Base-by-base conservation (phyloP, 2,113 vertebrate genomes). In the Podocnemis expansa region DNA sequence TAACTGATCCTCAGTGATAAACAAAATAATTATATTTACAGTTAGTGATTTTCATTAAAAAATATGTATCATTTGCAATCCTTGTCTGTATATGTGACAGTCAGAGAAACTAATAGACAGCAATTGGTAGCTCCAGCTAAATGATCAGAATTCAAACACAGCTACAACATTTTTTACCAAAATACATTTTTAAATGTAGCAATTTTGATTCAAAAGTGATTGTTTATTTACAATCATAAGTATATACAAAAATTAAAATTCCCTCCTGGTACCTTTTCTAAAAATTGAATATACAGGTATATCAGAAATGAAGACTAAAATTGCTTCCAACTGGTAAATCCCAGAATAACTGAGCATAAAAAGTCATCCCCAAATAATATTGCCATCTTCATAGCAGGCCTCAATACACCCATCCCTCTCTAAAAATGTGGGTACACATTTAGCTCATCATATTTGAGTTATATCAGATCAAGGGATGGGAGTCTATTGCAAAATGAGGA, bases 1-100 rank as follows among this genome's bases (percentile, higher is more conserved):
- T 34, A 76, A 24, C 52, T 91, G 0, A n/a, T 75, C 54, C 51
- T 67, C 52, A 54, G 21, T 87, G 88, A 85, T 88, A 51, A 86
- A 51, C 5, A 86, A 88, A 91, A 80, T 83, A 78, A 88, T 67
- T 82, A 1, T 70, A 34, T 51, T 86, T 85, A 84, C 70, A 82
- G 6, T n/a, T 38, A 86, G 75, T 93, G 49, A 88, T 88, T 45
- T 58, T 56, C 27, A 31, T 7, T 70, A 82, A 78, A 88, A n/a
- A 83, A n/a, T 82, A 88, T 10, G 2, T 51, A 58, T 5, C 52
- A 31, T 3, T 85, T 79, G 85, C 73, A 78, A 54, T 49, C 4
- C 24, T 67, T 82, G 10, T 76, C 83, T 93, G 52, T 21, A 4
- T 58, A 45, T 4, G 21, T 86, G 81, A 51, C 5, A 75, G 21